Percentiles rank a stretch among this genome's conserved stretches.
Evolutionary conservation across 2,888 invertebrate genomes (phyloP).

Genomic region (Conistra vaccinii): DNA sequence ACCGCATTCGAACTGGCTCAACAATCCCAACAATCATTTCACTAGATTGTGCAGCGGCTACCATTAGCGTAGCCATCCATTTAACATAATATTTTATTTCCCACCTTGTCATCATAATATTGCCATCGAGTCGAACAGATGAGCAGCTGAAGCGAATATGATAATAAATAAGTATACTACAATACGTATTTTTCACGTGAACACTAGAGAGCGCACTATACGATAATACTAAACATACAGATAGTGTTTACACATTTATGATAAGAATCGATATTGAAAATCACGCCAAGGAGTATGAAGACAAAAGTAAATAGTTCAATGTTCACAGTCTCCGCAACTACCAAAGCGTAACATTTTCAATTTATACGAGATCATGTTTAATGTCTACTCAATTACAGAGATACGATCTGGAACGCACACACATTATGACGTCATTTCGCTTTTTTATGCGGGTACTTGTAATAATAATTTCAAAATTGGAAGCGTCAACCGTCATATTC

Average conservation of each 20-base stretch:
- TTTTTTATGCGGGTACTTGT: constrained; percentile 51
- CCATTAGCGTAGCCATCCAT: too few species aligned
- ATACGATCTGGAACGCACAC: constrained; percentile 51
- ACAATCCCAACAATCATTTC: too few species aligned
- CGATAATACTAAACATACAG: background rate
- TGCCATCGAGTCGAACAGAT: too few species aligned
- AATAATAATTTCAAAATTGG: constrained; percentile 46
- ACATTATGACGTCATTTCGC: constrained; percentile 28
- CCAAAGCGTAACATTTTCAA: constrained; percentile 12
- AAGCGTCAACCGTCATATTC: constrained; percentile 55
- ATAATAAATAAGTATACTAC: background rate
- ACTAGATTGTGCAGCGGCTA: too few species aligned
- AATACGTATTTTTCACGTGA: constrained; percentile 16
- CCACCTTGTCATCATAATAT: too few species aligned
- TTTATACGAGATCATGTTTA: constrained; percentile 26
- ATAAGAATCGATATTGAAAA: constrained; percentile 27
- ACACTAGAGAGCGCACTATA: background rate
- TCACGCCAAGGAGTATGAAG: background rate
- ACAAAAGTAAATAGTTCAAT: constrained; percentile 16
- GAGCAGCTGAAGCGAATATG: background rate
- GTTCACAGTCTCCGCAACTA: background rate
- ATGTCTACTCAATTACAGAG: constrained; percentile 31
- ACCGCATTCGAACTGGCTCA: background rate
- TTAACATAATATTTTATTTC: too few species aligned
- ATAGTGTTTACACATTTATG: background rate